phyloP scores from a whole-genome alignment of 2,888 invertebrate species.

The Hylaea fasciaria region DNA sequence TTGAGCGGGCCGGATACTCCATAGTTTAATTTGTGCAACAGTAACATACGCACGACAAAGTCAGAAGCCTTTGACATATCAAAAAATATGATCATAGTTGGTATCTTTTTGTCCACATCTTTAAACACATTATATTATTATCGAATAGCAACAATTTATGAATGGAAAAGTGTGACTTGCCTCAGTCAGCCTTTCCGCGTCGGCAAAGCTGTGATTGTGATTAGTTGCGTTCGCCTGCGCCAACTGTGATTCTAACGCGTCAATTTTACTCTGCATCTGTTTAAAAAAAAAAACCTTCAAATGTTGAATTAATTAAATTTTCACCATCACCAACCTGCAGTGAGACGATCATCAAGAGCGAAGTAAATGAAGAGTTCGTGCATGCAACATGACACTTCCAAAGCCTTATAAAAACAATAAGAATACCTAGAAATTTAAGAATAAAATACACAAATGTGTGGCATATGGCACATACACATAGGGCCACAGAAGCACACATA shows the following conservation, averaged over 20 bases:
- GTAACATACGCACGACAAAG: too few relatives aligned
- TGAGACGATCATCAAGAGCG: constrained; percentile 6
- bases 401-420: neutral
- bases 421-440: neutral
- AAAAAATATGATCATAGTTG: too few relatives aligned
- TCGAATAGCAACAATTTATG: too few relatives aligned
- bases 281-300: constrained; percentile 33
- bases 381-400: constrained; percentile 14
- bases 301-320: constrained; percentile 3
- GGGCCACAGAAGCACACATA: constrained; percentile 50
- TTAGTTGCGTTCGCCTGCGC: constrained; percentile 63
- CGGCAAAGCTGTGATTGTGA: constrained; percentile 70
- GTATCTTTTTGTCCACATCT: too few relatives aligned
- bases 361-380: constrained; percentile 1
- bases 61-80: too few relatives aligned
- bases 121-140: too few relatives aligned
- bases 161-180: constrained; percentile 45
- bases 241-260: constrained; percentile 75
- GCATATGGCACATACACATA: neutral
- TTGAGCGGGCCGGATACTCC: too few relatives aligned
- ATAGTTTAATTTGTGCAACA: too few relatives aligned
- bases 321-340: constrained; percentile 52
- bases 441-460: neutral
- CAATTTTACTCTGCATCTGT: constrained; percentile 83
- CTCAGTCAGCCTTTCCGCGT: constrained; percentile 70